A percentile compares a stretch with the other conserved stretches of the same genome.
Evolutionary conservation across 2,888 invertebrate species (phyloP).

Genomic region (Resseliella maxima): DNA sequence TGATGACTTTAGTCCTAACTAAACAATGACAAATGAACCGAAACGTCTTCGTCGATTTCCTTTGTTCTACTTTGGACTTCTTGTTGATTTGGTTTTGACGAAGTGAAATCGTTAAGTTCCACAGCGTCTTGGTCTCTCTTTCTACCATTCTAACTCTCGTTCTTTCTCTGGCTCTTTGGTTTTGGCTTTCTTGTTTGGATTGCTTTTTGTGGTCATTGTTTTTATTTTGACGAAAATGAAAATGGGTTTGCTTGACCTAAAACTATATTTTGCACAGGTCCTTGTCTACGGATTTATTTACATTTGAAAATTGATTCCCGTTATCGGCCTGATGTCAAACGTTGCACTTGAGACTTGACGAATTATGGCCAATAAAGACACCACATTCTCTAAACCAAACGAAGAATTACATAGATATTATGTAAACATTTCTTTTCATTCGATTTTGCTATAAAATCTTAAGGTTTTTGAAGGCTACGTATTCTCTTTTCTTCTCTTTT

Average conservation of each 20-base stretch:
- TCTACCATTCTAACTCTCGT: not conserved
- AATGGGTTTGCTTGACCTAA: not conserved
- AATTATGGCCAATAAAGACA: conserved; percentile 25
- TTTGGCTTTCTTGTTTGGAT: not conserved
- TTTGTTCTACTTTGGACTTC: no score
- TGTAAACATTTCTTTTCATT: not conserved
- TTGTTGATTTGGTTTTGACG: not conserved
- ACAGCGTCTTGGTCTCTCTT: not conserved
- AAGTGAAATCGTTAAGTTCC: not conserved
- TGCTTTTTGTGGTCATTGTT: conserved; percentile 17
- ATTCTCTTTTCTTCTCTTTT: not conserved
- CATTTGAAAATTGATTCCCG: conserved; percentile 51
- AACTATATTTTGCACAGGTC: not conserved
- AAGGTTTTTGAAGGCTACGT: not conserved
- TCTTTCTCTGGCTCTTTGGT: not conserved
- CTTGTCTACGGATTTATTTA: conserved; percentile 28
- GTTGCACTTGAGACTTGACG: conserved; percentile 18
- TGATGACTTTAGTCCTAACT: conserved; percentile 53
- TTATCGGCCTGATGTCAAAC: conserved; percentile 16
- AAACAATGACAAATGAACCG: conserved; percentile 51
- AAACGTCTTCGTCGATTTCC: conserved; percentile 45
- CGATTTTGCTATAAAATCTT: not conserved
- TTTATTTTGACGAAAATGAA: not conserved
- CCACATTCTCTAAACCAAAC: not conserved
- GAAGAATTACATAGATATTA: conserved; percentile 28